Conservation (phyloP, 2,888 invertebrate species). For the Eilema griseolum region DNA sequence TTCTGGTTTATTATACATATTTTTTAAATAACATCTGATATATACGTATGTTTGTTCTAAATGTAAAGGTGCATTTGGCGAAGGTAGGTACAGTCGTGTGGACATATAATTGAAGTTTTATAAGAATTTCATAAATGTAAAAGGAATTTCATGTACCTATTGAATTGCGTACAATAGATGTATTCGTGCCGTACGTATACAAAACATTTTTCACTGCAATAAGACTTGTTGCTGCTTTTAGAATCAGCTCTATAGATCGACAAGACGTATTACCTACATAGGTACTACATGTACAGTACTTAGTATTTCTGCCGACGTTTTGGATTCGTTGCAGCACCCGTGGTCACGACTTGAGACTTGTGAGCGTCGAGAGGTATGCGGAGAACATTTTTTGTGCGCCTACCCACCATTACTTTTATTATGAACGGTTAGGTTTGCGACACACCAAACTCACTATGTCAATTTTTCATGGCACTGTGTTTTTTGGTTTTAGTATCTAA, state of each 20-base stretch:
- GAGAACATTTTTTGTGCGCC: too few species aligned
- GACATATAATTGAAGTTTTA: not conserved
- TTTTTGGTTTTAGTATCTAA: too few species aligned
- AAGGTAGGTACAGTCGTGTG: not conserved
- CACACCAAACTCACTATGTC: too few species aligned
- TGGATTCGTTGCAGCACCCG: too few species aligned
- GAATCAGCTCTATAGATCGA: not conserved
- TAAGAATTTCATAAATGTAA: not conserved
- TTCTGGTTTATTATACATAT: too few species aligned
- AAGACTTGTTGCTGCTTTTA: not conserved
- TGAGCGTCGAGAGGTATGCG: too few species aligned
- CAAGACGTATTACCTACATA: not conserved
- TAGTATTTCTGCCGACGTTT: too few species aligned
- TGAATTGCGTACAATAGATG: not conserved
- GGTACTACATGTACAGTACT: not conserved
- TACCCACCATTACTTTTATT: too few species aligned
- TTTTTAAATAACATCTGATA: too few species aligned
- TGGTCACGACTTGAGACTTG: too few species aligned
- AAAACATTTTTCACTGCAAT: not conserved
- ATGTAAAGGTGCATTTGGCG: not conserved
- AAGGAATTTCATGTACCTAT: not conserved
- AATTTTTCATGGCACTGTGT: too few species aligned
- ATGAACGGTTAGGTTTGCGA: too few species aligned
- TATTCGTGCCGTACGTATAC: not conserved
- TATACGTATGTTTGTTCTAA: not conserved